Base-by-base conservation (phyloP, 2,888 invertebrate genomes). In the Nowickia ferox region DNA sequence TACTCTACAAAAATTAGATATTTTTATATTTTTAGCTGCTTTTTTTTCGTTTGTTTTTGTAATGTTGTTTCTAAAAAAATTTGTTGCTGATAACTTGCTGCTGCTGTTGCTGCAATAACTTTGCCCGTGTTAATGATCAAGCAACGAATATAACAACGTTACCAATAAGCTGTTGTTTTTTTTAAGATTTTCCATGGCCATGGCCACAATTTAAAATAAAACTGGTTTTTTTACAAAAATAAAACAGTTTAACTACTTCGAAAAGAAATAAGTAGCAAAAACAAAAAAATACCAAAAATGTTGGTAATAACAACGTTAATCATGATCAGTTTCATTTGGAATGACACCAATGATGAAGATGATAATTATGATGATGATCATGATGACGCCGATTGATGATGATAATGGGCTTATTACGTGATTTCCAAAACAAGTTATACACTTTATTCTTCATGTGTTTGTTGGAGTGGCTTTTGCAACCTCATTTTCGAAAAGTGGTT, bases 131-230 rank as follows among this genome's bases (percentile, higher is more conserved):
- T 83, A 83, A 79, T 83, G 75, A 86, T 79, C 75, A 79, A 22
- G 22, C 80, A 83, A 79, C 79, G 55, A 79, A 63, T 40, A 81
- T 40, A 75, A 78, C 51, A 63, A 72, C 38, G 10, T 79, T 76
- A 79, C 83, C 46, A 79, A 83, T 63, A 63, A 74, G 22, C 59
- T 75, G n/a, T 61, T 51, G 61, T 66, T 91, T 90, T 55, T 46
- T 91, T 38, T 51, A 90, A 89, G 53, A 46, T 74, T 85, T 82
- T 87, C 87, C 87, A 87, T 83, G 84, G 87, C 87, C 87, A 87
- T 84, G 87, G 84, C 84, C 87, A 87, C 82, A 84, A 80, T 82
- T 84, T 80, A 72, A 77, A 57, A 76, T 51, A 42, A 77, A 86
- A 86, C 86, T 74, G 22, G 86, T 86, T 84, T 61, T 5, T 38